Base-by-base conservation (phyloP, 1,140 invertebrate genomes). In the Caenorhabditis briggsae region DNA sequence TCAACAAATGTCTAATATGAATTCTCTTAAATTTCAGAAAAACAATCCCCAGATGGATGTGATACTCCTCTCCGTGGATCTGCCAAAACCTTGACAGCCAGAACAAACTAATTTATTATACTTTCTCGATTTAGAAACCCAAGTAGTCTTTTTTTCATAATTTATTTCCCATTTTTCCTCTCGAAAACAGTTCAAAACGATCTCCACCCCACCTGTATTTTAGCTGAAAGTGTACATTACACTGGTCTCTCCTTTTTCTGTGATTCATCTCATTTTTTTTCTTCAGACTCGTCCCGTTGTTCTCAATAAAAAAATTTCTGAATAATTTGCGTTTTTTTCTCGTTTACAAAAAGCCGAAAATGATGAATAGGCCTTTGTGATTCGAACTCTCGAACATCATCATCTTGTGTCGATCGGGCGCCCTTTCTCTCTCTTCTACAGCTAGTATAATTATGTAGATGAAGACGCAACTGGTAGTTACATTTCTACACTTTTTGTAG, bases 361-460 rank as follows among this genome's bases (percentile, higher is more conserved):
- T 78, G 70, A 78, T 50, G 43, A 78, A 78, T 78, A 78, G 33
- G 43, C 70, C 70, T 50, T 78, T 78, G 70, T 78, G 46, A 78
- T 78, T 78, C 46, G 70, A 78, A 78, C 70, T 78, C 70, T 78
- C 70, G 70, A 78, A 78, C 46, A 61, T 33, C 59, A 78, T 50
- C 18, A 74, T 74, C 43, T 18, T 33, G 33, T 33, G 33, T 33
- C 33, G 33, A 25, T 70, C 64, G 41, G n/a, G 14, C 14, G 65
- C 43, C 11, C 59, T 9, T 11, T 25, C 8, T 25, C 14, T 25
- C 20, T 8, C 59, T 61, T 33, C 11, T 11, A 25, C 33, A 18
- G 5, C 53, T 14, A 9, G 70, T 11, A 50, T 78, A 78, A 78
- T 78, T 78, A 78, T 78, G 70, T 78, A 78, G 46, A 78, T 50